phyloP scores from a whole-genome alignment of 2,888 invertebrate species.

The Nemurella pictetii region DNA sequence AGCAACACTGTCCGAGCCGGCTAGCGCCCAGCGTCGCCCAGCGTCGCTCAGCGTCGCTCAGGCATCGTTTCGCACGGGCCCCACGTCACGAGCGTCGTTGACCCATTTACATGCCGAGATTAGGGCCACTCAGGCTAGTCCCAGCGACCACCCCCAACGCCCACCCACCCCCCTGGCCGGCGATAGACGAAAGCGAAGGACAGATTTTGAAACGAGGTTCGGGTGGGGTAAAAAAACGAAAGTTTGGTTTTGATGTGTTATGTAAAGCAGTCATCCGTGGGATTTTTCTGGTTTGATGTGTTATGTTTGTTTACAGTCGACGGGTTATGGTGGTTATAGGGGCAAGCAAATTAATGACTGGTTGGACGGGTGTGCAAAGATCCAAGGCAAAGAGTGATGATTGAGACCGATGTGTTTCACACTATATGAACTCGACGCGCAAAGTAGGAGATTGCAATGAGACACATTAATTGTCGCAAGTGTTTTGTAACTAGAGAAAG shows the following conservation, averaged over 20 bases:
- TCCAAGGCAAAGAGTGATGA: neutral
- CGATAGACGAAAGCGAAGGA: neutral
- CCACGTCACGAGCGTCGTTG: neutral
- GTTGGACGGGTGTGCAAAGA: neutral
- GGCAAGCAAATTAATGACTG: neutral
- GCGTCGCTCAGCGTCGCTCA: neutral
- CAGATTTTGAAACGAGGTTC: neutral
- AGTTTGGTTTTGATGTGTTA: neutral
- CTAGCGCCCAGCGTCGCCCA: neutral
- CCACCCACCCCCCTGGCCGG: neutral
- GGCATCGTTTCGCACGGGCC: neutral
- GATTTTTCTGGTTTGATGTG: neutral
- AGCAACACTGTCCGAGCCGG: neutral
- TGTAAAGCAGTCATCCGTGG: slow-evolving; percentile 1
- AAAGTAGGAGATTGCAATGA: no score
- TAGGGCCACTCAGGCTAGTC: neutral
- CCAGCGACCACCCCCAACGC: neutral
- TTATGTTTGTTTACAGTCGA: neutral
- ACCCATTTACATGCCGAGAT: neutral
- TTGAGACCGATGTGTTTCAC: no score
- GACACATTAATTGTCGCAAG: no score
- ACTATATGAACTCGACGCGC: no score
- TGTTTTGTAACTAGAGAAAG: no score
- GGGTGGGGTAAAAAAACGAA: neutral
- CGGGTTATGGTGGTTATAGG: neutral